phyloP scores from a whole-genome alignment of 2,797 vertebrate species.

The Dendrocincla fuliginosa region DNA sequence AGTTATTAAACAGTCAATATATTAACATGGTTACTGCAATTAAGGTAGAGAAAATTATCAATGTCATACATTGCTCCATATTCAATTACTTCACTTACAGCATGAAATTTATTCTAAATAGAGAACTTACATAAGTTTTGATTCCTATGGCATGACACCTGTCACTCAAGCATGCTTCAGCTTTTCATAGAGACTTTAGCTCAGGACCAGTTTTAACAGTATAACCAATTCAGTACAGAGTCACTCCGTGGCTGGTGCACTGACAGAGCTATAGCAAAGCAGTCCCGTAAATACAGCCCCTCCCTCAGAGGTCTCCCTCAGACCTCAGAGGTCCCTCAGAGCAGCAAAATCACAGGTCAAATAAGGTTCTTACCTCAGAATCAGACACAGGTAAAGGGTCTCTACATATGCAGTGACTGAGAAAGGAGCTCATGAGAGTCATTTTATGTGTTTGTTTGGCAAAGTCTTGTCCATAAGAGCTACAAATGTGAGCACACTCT shows the following conservation, averaged over 20 bases:
- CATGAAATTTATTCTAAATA: background rate
- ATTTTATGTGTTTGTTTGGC: slow-evolving; percentile 13
- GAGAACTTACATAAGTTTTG: background rate
- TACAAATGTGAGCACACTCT: background rate
- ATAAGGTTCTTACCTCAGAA: slow-evolving; percentile 77
- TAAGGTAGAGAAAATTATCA: background rate
- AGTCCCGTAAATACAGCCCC: background rate
- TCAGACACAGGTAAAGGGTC: slow-evolving; percentile 69
- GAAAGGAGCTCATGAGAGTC: slow-evolving; percentile 76
- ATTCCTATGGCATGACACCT: background rate
- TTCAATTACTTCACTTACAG: background rate
- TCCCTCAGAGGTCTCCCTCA: background rate
- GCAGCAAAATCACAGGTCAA: background rate
- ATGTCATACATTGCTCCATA: background rate
- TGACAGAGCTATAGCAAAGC: background rate
- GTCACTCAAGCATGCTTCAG: background rate
- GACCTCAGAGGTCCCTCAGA: too few relatives aligned
- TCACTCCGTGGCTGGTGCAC: background rate
- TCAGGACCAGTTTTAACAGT: background rate
- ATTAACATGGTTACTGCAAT: background rate
- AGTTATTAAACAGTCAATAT: background rate
- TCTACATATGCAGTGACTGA: slow-evolving; percentile 85
- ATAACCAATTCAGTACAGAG: background rate
- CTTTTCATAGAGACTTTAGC: background rate
- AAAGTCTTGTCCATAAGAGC: background rate